A percentile compares a stretch with the other conserved stretches of the same genome.
Evolutionary conservation across 2,797 vertebrate genomes (phyloP).

Genomic region (Megaceryle alcyon): DNA sequence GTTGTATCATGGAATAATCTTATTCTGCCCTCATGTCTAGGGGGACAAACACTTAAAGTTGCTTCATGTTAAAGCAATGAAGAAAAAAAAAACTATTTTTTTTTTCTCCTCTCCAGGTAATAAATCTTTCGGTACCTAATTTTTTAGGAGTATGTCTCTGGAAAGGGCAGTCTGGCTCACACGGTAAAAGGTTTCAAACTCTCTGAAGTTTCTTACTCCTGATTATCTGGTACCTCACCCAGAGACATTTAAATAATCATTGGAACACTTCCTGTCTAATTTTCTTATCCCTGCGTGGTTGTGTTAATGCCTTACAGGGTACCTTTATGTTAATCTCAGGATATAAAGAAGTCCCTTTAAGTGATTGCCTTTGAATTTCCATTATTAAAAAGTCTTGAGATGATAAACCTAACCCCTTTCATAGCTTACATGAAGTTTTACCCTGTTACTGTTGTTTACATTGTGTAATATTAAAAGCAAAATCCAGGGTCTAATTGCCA

Average conservation of each 20-base stretch:
- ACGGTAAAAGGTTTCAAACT: neutral
- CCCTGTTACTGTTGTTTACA: neutral
- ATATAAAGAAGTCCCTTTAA: neutral
- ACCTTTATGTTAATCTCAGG: neutral
- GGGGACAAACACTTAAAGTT: neutral
- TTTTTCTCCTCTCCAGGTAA: neutral
- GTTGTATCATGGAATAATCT: neutral
- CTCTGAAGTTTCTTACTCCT: neutral
- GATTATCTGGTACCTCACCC: constrained; percentile 29
- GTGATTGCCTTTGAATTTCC: neutral
- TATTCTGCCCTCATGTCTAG: neutral
- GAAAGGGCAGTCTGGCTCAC: neutral
- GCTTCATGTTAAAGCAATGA: constrained; percentile 25
- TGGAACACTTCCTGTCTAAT: constrained; percentile 5
- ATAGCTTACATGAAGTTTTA: neutral
- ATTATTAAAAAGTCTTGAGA: neutral
- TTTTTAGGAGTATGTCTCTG: neutral
- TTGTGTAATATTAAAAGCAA: neutral
- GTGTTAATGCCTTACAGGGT: neutral
- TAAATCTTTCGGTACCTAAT: constrained; percentile 37
- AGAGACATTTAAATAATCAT: neutral
- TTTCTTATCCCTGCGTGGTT: constrained; percentile 4
- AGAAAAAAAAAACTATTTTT: neutral
- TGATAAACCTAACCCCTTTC: neutral
- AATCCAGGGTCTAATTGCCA: neutral